Percentiles rank a stretch among this genome's conserved stretches.
These are phyloP conservation scores for Sorex fumeus DNA, from an alignment of 2,113 vertebrate genomes.

Conservation along the genomic window DNA sequence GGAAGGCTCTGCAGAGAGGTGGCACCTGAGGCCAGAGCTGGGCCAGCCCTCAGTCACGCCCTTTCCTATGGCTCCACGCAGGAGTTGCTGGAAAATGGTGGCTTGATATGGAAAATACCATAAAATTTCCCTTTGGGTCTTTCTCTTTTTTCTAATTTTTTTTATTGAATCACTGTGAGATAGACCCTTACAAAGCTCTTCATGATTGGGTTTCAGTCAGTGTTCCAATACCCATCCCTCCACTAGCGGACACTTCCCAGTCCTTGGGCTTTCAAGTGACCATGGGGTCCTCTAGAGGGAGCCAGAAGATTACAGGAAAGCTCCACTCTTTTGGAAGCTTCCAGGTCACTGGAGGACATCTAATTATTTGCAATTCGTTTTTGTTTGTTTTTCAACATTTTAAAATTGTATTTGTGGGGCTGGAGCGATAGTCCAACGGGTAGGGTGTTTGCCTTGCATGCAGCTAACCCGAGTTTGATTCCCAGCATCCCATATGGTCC, in stretches of 20 bases:
- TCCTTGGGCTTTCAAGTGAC: neutral
- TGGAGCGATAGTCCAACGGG: too few relatives aligned
- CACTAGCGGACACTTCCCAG: too few relatives aligned
- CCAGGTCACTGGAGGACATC: neutral
- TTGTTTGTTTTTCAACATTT: neutral
- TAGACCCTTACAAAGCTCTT: too few relatives aligned
- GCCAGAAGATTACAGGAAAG: conserved; percentile 27
- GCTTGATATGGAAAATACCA: neutral
- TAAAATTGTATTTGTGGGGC: too few relatives aligned
- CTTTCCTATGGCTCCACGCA: neutral
- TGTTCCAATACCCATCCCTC: too few relatives aligned
- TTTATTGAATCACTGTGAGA: too few relatives aligned
- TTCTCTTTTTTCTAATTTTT: too few relatives aligned
- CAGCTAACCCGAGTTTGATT: too few relatives aligned
- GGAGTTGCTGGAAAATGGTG: neutral
- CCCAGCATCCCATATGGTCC: too few relatives aligned
- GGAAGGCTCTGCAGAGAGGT: neutral
- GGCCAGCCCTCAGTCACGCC: neutral
- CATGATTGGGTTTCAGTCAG: too few relatives aligned
- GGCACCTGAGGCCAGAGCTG: neutral
- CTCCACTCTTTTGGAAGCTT: neutral
- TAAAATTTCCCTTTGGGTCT: neutral
- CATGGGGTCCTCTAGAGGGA: conserved; percentile 65
- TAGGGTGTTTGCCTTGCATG: too few relatives aligned
- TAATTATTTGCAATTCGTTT: neutral